Evolutionary conservation across 2,113 vertebrate species (phyloP).

Genomic region (Rhineura floridana): DNA sequence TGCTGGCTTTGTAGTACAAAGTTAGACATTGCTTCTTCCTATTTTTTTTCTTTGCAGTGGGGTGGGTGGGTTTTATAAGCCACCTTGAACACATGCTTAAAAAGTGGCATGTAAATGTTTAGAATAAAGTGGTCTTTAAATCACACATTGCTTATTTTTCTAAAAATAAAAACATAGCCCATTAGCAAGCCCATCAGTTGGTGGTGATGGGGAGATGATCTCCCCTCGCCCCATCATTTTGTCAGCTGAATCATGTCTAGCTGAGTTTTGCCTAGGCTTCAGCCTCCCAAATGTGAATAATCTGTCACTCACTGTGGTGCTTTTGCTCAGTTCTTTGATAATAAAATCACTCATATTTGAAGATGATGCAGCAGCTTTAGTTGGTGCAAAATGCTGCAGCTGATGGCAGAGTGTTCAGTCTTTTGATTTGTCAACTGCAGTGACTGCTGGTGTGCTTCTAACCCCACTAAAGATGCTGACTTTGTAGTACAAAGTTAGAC

Average conservation of each 20-base stretch:
- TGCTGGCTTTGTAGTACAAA: background rate
- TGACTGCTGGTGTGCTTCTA: background rate
- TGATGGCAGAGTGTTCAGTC: background rate
- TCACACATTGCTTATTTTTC: background rate
- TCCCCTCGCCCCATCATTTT: background rate
- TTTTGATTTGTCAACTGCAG: background rate
- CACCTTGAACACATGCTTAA: background rate
- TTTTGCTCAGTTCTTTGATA: too few relatives aligned
- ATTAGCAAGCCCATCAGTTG: too few relatives aligned
- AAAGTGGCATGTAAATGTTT: background rate
- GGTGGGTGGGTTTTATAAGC: too few relatives aligned
- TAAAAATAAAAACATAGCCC: background rate
- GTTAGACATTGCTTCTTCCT: background rate
- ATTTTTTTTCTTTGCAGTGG: background rate
- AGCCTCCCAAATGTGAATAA: background rate
- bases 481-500: background rate
- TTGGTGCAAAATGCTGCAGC: background rate
- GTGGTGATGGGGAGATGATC: background rate
- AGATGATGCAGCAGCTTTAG: background rate
- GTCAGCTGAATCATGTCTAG: too few relatives aligned
- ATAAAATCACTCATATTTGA: too few relatives aligned
- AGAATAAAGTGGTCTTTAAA: background rate
- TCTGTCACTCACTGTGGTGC: too few relatives aligned
- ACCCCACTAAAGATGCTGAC: background rate
- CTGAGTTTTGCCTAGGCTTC: too few relatives aligned